A percentile compares a stretch with the other conserved stretches of the same genome.
Evolutionary conservation across 2,113 vertebrate species (phyloP).

Genomic region (Myiozetetes cayanensis): DNA sequence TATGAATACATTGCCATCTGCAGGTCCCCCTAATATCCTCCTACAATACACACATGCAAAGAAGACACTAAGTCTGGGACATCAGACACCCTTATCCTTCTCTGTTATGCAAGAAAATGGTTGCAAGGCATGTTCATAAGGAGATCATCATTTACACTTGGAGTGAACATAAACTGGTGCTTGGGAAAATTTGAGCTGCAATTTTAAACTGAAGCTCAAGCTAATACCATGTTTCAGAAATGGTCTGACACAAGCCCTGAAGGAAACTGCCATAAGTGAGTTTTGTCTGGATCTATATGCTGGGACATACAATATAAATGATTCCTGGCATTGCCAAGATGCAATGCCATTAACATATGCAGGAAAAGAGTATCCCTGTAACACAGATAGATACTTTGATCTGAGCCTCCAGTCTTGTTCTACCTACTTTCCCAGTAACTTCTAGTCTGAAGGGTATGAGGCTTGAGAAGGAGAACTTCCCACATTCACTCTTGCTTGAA

Average conservation of each 20-base stretch:
- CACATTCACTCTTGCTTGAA: not conserved
- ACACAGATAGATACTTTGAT: not conserved
- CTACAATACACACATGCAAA: not conserved
- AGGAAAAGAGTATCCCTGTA: not conserved
- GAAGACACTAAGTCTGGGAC: not conserved
- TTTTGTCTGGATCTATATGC: not conserved
- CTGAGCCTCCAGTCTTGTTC: not conserved
- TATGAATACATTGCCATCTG: not conserved
- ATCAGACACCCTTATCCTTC: not conserved
- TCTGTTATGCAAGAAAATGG: slow-evolving; percentile 27
- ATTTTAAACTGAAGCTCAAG: slow-evolving; percentile 6
- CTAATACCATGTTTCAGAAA: not conserved
- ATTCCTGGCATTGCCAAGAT: not conserved
- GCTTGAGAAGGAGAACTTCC: not conserved
- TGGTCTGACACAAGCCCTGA: not conserved
- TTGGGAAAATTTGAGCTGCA: not conserved
- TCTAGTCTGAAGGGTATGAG: not conserved
- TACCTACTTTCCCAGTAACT: not conserved
- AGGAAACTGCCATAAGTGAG: not conserved
- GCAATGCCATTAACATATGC: not conserved
- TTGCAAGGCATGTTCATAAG: not conserved
- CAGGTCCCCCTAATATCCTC: not conserved
- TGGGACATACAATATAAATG: not conserved
- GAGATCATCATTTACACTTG: not conserved
- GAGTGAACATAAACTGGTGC: slow-evolving; percentile 3